Evolutionary conservation across 1,140 invertebrate species (phyloP).

Genomic region (Drosophila eugracilis): DNA sequence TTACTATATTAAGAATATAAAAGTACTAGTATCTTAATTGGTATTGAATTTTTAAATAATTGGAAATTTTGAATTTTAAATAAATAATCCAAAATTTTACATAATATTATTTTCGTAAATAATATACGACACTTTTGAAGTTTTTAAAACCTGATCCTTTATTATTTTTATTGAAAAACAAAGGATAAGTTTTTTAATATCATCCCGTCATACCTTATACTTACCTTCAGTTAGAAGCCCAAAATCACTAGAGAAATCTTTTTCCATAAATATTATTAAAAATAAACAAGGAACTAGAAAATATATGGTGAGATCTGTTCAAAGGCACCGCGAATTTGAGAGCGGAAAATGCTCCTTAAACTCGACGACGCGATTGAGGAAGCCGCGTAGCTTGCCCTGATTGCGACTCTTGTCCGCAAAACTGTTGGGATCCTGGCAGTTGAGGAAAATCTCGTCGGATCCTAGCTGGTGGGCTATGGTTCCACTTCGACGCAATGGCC

Average conservation of each 20-base stretch:
- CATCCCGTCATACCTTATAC: neutral
- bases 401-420: conserved; percentile 44
- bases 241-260: neutral
- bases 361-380: conserved; percentile 56
- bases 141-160: too few relatives aligned
- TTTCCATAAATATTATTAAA: conserved; percentile 20
- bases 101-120: too few relatives aligned
- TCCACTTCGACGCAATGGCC: conserved; percentile 17
- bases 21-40: too few relatives aligned
- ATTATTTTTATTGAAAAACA: neutral
- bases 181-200: neutral
- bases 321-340: neutral
- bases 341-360: conserved; percentile 55
- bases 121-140: neutral
- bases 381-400: conserved; percentile 36
- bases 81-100: too few relatives aligned
- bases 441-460: conserved; percentile 58
- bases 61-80: too few relatives aligned
- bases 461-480: conserved; percentile 51
- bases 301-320: conserved; percentile 16
- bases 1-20: too few relatives aligned
- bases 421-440: conserved; percentile 35
- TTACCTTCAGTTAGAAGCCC: neutral
- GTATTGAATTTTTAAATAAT: too few relatives aligned
- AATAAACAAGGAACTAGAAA: conserved; percentile 17